A percentile compares a stretch with the other conserved stretches of the same genome.
phyloP scores from a whole-genome alignment of 2,797 vertebrate genomes.

The Halcyon smyrnensis region DNA sequence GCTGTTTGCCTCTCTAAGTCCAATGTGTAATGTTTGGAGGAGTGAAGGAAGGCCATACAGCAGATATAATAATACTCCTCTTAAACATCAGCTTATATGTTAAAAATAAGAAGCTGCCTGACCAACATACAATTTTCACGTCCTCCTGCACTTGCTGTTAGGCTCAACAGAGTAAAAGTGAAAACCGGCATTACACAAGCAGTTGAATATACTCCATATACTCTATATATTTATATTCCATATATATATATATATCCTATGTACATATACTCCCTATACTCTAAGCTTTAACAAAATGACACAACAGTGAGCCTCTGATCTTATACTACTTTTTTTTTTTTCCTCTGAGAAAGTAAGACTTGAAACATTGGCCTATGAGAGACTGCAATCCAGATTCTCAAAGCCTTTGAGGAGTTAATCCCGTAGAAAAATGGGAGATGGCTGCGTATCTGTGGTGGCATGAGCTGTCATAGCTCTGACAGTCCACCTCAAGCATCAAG shows the following conservation, averaged over 20 bases:
- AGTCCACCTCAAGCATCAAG: neutral
- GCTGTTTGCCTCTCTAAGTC: neutral
- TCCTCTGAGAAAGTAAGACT: neutral
- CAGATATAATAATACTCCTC: neutral
- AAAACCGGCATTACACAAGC: neutral
- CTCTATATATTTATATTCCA: neutral
- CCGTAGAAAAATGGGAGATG: neutral
- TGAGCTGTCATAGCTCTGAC: neutral
- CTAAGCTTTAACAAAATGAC: neutral
- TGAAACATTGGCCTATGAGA: neutral
- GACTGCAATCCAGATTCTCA: neutral
- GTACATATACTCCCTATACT: neutral
- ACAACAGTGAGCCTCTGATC: neutral
- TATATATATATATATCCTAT: no score
- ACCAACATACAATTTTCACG: neutral
- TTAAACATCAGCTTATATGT: neutral
- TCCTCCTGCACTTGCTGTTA: neutral
- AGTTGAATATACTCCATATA: neutral
- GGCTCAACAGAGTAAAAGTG: neutral
- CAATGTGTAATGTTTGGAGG: neutral
- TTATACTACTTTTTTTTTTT: neutral
- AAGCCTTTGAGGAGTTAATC: slow-evolving; percentile 7
- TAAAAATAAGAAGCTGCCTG: neutral
- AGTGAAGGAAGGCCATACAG: neutral
- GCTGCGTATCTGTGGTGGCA: rapidly evolving